Percentiles rank a stretch among this genome's conserved stretches.
phyloP scores from a whole-genome alignment of 2,113 vertebrate species.

The Podocnemis expansa region DNA sequence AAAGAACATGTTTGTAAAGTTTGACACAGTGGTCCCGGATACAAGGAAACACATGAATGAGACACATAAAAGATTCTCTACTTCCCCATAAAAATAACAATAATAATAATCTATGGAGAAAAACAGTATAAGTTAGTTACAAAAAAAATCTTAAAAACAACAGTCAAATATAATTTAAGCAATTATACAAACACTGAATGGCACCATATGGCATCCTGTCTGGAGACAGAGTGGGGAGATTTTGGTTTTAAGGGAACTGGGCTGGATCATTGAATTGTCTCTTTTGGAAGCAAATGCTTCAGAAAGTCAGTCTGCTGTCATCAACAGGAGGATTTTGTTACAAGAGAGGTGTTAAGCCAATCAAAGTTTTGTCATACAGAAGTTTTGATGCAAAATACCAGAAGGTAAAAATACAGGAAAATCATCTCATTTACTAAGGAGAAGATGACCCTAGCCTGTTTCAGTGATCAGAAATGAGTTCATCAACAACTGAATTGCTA shows the following conservation, averaged over 20 bases:
- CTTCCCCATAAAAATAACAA: constrained; percentile 61
- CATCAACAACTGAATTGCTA: background rate
- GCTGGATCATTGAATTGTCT: constrained; percentile 26
- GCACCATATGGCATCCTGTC: constrained; percentile 51
- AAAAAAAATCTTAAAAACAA: constrained; percentile 58
- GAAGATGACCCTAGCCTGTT: background rate
- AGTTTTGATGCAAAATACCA: background rate
- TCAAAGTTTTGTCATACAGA: background rate
- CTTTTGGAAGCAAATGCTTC: constrained; percentile 35
- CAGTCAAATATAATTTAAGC: constrained; percentile 67
- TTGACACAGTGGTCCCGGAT: constrained; percentile 25
- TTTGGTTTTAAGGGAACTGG: constrained; percentile 14
- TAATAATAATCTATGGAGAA: constrained; percentile 45
- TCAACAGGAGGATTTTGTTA: constrained; percentile 1
- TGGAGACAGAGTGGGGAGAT: constrained; percentile 32
- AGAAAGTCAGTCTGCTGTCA: background rate
- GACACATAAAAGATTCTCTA: constrained; percentile 41
- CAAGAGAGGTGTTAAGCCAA: background rate
- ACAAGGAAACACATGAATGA: background rate
- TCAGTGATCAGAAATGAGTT: background rate
- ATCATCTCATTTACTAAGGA: background rate
- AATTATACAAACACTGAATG: constrained; percentile 70
- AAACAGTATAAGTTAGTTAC: constrained; percentile 72
- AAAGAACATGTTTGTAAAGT: constrained; percentile 54
- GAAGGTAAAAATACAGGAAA: background rate